These are phyloP conservation scores for Mus caroli DNA, from an alignment of 2,797 vertebrate species.

Conservation along the genomic window DNA sequence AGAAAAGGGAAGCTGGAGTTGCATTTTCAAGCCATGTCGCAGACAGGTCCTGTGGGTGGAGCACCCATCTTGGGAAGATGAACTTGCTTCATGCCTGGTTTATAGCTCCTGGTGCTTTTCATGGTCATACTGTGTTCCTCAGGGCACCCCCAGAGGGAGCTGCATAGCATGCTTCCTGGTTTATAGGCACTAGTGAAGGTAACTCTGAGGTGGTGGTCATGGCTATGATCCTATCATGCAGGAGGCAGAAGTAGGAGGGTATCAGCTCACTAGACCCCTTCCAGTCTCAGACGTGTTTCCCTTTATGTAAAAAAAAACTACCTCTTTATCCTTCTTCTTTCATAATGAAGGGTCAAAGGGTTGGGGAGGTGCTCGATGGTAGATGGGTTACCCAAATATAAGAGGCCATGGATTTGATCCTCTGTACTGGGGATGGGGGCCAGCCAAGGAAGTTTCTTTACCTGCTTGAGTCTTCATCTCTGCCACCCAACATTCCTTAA, in stretches of 20 bases:
- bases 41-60: not conserved
- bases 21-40: not conserved
- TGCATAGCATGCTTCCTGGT: not conserved
- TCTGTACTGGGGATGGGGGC: not conserved
- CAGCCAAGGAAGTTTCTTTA: not conserved
- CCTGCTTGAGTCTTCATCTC: not conserved
- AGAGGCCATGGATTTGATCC: not conserved
- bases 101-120: not conserved
- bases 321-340: not conserved
- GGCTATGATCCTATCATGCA: too few species aligned
- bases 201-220: not conserved
- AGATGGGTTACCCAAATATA: not conserved
- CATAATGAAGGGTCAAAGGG: not conserved
- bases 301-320: not conserved
- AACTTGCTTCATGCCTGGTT: not conserved
- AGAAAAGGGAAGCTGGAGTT: slow-evolving; percentile 60
- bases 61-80: not conserved
- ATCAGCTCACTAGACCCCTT: not conserved
- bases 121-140: not conserved
- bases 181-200: not conserved
- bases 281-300: not conserved
- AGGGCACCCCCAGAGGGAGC: too few species aligned
- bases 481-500: not conserved
- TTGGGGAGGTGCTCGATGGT: not conserved
- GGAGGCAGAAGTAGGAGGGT: not conserved